These are phyloP conservation scores for Pasiphila rectangulata DNA, from an alignment of 2,888 invertebrate genomes.

Conservation along the genomic window DNA sequence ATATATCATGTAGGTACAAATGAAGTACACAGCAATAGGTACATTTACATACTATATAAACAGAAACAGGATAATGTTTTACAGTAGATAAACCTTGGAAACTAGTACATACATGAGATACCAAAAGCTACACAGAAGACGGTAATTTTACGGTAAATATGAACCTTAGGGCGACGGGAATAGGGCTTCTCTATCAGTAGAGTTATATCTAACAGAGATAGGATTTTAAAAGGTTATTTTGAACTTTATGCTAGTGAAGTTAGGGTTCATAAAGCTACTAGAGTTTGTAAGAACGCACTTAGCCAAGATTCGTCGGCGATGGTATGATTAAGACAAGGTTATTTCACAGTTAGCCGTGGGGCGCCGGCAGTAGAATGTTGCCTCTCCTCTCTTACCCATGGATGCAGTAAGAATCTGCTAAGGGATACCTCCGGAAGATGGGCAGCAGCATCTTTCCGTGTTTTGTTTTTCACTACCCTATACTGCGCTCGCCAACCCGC, in stretches of 20 bases:
- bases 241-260: slow-evolving; percentile 3
- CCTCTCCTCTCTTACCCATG: no score
- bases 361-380: no score
- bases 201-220: slow-evolving; percentile 16
- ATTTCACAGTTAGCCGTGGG: no score
- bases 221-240: slow-evolving; percentile 1
- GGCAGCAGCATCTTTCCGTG: no score
- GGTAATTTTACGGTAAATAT: slow-evolving; percentile 10
- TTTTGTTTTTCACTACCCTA: no score
- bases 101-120: slow-evolving; percentile 13
- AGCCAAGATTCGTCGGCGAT: slow-evolving; percentile 25
- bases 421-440: no score
- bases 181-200: slow-evolving; percentile 17
- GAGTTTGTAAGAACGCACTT: slow-evolving; percentile 20
- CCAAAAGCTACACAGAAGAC: slow-evolving; percentile 15
- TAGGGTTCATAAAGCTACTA: slow-evolving; percentile 16
- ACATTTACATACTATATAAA: slow-evolving; percentile 1
- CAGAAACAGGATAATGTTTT: slow-evolving; percentile 16
- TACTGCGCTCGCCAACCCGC: no score
- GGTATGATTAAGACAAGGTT: slow-evolving; percentile 28
- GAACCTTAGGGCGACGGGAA: slow-evolving; percentile 16
- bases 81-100: slow-evolving; percentile 18
- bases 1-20: no score
- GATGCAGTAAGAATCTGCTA: no score
- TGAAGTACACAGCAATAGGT: background rate